Evolutionary conservation across 2,797 vertebrate species (phyloP), one percentile per base, ranked within the genome.

Genomic region (Protonibea diacanthus): DNA sequence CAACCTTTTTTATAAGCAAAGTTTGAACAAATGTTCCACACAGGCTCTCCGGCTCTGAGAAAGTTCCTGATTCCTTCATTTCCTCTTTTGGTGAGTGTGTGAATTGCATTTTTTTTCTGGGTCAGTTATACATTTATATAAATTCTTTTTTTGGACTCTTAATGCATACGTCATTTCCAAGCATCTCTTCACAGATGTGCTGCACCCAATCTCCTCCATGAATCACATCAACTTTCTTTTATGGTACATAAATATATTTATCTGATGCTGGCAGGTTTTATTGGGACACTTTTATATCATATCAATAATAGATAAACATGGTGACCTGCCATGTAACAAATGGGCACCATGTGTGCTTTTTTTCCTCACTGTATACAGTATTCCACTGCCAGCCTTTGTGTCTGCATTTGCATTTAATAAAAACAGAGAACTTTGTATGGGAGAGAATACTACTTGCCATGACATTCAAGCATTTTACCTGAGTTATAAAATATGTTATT

Each of bases 281-380:
- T 90, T 88, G 85, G 86, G 88, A 85, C 78, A 78, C 83, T 88
- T 92, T 93, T 91, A 93, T 91, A 86, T 87, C 73, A 69, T 76
- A 88, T 92, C 84, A 92, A 93, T 93, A 93, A 93, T 93, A 88
- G 82, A 94, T 92, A 87, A 82, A 84, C 62, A 33, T 1, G 57
- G 58, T 68, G 86, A 77, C 72, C 73, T 72, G 78, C 76, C 29
- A 81, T 81, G 70, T 45, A 80, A 80, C 86, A 89, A 90, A 84
- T 81, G 82, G 74, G 68, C 29, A 33, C 23, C 29, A 75, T 66
- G 64, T 84, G 58, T 74, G n/a, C 77, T 83, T 79, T 73, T 73
- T 79, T 40, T 40, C 15, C 40, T 6, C 18, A 48, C 68, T 53
- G 13, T 49, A 59, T 76, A 62, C 62, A 74, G 59, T 70, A 61